phyloP scores from a whole-genome alignment of 1,140 invertebrate genomes.

The Chironomus striatipennis region DNA sequence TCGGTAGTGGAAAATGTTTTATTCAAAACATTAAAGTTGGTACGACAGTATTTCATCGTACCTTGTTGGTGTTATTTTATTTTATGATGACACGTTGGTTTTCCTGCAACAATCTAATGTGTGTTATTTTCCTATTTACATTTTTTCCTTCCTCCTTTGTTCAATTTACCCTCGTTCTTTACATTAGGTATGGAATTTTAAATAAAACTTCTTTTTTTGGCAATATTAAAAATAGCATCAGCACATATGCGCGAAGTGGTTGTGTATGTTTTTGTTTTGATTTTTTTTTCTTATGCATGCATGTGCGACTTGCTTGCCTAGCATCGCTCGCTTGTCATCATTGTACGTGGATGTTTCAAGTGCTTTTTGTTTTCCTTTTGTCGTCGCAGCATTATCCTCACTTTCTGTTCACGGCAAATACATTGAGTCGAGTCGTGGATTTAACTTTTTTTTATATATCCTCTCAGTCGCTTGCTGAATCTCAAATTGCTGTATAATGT shows the following conservation, averaged over 20 bases:
- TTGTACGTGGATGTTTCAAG: no score
- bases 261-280: not conserved
- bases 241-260: not conserved
- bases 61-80: not conserved
- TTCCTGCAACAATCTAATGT: not conserved
- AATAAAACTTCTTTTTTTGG: not conserved
- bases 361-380: no score
- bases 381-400: no score
- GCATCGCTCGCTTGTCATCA: not conserved
- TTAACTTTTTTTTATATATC: not conserved
- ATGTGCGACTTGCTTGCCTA: not conserved
- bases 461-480: not conserved
- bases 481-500: not conserved
- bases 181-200: not conserved
- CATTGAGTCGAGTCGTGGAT: not conserved
- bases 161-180: not conserved
- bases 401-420: no score
- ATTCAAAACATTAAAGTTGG: not conserved
- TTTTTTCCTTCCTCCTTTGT: not conserved
- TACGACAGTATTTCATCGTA: not conserved
- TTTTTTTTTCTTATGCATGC: not conserved
- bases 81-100: slow-evolving; percentile 7
- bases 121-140: not conserved
- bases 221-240: no score
- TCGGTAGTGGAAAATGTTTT: no score